Base-by-base conservation (phyloP, 2,888 invertebrate genomes). In the Hetaerina titia region DNA sequence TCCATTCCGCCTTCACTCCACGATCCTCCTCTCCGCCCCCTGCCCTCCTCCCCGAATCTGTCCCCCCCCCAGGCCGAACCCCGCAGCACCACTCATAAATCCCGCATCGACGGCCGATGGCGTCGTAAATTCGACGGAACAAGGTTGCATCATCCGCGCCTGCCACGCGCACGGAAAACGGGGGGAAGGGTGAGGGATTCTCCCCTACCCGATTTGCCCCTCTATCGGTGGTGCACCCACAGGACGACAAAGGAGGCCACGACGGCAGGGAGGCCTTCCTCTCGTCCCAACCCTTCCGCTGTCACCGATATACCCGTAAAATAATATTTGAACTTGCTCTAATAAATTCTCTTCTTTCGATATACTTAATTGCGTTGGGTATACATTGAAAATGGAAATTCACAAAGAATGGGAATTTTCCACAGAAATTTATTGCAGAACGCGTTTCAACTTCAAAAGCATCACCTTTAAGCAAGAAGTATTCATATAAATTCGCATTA, bases 61-160 rank as follows among this genome's bases (percentile, higher is more conserved):
- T 45, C 45, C 45, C 81, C 11, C 25, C 6, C 81, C 9, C 11
- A 45, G 45, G 45, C 45, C 15, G 13, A 0, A 2, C 81, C n/a
- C 81, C 31, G 31, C 31, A 1, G 31, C 31, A 15, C 31, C 22
- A 57, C 56, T 57, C 89, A 89, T 89, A 56, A 56, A 89, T 89
- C 58, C 57, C 89, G 5, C 31, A 89, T 89, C 56, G 56, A 58
- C 57, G 58, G 89, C 22, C 22, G n/a, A 89, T 22, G 89, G 57
- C 58, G 58, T 58, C 89, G 89, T 89, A 89, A 89, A 58, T 89
- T 58, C 89, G 22, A 56, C 57, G 58, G 56, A 89, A 89, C 89
- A 89, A 22, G 89, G 22, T 22, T 57, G 19, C 17, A 89, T 58
- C 56, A 89, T 58, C 89, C n/a, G n/a, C 58, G 89, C n/a, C 89